These are phyloP conservation scores for Esox niger DNA, from an alignment of 2,113 vertebrate genomes.

Conservation along the genomic window DNA sequence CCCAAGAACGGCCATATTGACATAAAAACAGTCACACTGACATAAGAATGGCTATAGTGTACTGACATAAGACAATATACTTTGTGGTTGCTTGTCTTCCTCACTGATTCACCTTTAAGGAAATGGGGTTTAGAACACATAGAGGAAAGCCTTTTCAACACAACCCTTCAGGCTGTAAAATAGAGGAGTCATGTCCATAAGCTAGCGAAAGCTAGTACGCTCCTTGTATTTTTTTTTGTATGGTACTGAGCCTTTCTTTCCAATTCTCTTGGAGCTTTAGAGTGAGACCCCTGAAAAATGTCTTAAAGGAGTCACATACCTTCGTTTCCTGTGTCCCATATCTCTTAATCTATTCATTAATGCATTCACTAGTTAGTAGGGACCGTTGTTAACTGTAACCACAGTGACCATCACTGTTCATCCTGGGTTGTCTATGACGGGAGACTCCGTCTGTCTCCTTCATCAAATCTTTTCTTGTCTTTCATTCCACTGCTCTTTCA, in stretches of 20 bases:
- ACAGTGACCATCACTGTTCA: slow-evolving; percentile 10
- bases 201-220: no score
- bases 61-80: neutral
- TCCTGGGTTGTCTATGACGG: slow-evolving; percentile 29
- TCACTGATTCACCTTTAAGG: neutral
- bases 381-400: slow-evolving; percentile 31
- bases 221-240: neutral
- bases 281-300: neutral
- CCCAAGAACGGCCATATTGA: no score
- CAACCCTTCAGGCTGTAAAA: neutral
- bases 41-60: no score
- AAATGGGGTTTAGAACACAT: neutral
- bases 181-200: no score
- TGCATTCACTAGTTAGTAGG: neutral
- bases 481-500: neutral
- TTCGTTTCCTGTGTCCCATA: neutral
- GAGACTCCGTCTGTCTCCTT: slow-evolving; percentile 18
- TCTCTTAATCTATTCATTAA: neutral
- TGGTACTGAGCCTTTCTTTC: no score
- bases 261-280: no score
- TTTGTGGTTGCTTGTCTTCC: neutral
- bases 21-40: no score
- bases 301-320: neutral
- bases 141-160: neutral
- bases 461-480: neutral